Percentiles rank a stretch among this genome's conserved stretches.
phyloP scores from a whole-genome alignment of 2,113 vertebrate species.

The Seriola aureovittata region DNA sequence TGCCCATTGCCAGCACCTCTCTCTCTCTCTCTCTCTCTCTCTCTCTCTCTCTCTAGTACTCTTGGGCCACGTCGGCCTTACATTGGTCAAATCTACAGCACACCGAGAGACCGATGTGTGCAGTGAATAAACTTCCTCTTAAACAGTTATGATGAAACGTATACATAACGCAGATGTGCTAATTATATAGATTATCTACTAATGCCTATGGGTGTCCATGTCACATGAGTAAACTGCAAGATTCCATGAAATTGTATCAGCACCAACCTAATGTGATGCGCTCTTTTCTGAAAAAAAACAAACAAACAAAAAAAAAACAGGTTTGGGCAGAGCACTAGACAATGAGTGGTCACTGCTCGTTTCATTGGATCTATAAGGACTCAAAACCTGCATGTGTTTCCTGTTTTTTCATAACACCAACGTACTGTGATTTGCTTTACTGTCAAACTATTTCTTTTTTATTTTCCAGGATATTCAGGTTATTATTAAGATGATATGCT shows the following conservation, averaged over 20 bases:
- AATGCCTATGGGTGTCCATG: background rate
- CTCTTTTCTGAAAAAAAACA: background rate
- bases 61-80: slow-evolving; percentile 40
- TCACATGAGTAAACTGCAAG: background rate
- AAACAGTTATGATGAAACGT: slow-evolving; percentile 6
- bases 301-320: too few species aligned
- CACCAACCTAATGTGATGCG: background rate
- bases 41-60: slow-evolving; percentile 13
- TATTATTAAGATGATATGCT: too few species aligned
- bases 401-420: too few species aligned
- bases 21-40: slow-evolving; percentile 12
- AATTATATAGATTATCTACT: slow-evolving; percentile 12
- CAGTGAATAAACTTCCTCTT: slow-evolving; percentile 25
- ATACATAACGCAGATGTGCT: background rate
- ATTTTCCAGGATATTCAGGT: too few species aligned
- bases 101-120: slow-evolving; percentile 36
- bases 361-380: background rate
- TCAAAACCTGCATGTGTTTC: background rate
- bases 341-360: background rate
- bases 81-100: slow-evolving; percentile 42
- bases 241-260: background rate
- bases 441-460: too few species aligned
- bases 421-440: too few species aligned
- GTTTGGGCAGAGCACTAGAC: background rate
- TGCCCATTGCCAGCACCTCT: slow-evolving; percentile 55